Percentiles rank a stretch among this genome's conserved stretches.
phyloP scores from a whole-genome alignment of 1,140 invertebrate species.

The Pygmarrhopalites habei region DNA sequence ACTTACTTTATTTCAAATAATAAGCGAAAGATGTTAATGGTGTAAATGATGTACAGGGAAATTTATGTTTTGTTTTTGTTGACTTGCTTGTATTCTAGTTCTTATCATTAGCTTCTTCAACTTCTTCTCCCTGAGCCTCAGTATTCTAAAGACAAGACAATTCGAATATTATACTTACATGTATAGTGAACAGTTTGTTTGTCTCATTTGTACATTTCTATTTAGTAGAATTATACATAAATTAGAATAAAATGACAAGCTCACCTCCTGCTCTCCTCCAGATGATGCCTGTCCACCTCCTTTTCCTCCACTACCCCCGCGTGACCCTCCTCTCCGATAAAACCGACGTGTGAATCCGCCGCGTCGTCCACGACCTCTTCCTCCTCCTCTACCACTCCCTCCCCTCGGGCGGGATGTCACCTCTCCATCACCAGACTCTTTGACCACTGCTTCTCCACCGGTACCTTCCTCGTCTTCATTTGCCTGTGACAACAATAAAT shows the following conservation, averaged over 20 bases:
- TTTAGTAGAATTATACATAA: too few relatives aligned
- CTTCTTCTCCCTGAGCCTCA: slow-evolving; percentile 4
- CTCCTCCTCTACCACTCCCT: slow-evolving; percentile 37
- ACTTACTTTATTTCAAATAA: too few relatives aligned
- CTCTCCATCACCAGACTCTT: slow-evolving; percentile 40
- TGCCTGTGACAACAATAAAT: slow-evolving; percentile 20
- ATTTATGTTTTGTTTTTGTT: too few relatives aligned
- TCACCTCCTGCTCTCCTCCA: slow-evolving; percentile 29
- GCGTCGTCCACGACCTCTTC: slow-evolving; percentile 41
- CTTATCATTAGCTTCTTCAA: slow-evolving; percentile 4
- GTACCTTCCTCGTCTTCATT: slow-evolving; percentile 43
- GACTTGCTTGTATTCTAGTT: not conserved
- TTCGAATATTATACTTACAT: not conserved
- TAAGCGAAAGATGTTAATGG: too few relatives aligned
- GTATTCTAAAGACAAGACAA: slow-evolving; percentile 1
- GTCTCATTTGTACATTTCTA: too few relatives aligned
- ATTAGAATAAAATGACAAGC: not conserved
- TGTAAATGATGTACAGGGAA: too few relatives aligned
- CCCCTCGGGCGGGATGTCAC: slow-evolving; percentile 24
- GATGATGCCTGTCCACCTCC: slow-evolving; percentile 13
- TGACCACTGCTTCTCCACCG: slow-evolving; percentile 15
- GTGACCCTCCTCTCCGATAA: slow-evolving; percentile 49
- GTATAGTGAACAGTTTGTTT: too few relatives aligned
- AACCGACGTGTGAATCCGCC: slow-evolving; percentile 54
- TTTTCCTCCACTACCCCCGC: slow-evolving; percentile 19